Conservation (phyloP, 2,797 vertebrate species). For the Mormyrops boulengeri region DNA sequence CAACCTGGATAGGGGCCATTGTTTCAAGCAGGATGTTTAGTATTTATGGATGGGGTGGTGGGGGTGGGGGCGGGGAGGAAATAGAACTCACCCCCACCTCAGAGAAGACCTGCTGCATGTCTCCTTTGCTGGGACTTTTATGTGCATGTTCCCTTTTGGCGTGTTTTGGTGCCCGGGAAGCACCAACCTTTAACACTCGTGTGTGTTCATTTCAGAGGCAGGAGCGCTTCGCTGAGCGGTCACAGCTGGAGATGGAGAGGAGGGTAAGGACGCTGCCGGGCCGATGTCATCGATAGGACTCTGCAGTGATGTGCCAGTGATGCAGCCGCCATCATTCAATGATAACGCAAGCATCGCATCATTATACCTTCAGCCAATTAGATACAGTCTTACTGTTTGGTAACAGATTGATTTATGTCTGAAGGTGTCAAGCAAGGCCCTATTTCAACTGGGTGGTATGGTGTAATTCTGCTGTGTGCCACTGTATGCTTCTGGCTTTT, state of each 20-base stretch:
- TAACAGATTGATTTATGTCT: conserved; percentile 84
- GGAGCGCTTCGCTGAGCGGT: conserved; percentile 94
- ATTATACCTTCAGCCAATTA: background rate
- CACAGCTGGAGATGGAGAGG: conserved; percentile 98
- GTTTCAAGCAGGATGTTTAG: background rate
- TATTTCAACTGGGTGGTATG: conserved; percentile 90
- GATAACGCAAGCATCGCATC: background rate
- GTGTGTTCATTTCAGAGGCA: conserved; percentile 77
- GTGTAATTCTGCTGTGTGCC: conserved; percentile 72
- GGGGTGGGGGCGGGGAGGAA: background rate
- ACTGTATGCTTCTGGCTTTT: conserved; percentile 76
- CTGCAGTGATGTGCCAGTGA: background rate
- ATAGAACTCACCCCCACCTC: background rate
- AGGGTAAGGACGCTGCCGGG: conserved; percentile 70
- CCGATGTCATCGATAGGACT: background rate
- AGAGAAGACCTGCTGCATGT: background rate
- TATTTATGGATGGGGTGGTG: background rate
- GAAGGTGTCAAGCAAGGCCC: conserved; percentile 94
- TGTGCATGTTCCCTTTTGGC: background rate
- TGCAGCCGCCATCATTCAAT: background rate
- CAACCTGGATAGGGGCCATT: background rate
- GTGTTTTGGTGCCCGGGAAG: background rate
- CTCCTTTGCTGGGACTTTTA: background rate
- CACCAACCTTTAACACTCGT: conserved; percentile 17
- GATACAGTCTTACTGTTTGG: conserved; percentile 15